Evolutionary conservation across 2,113 vertebrate genomes (phyloP).

Genomic region (Myiopsitta monachus): DNA sequence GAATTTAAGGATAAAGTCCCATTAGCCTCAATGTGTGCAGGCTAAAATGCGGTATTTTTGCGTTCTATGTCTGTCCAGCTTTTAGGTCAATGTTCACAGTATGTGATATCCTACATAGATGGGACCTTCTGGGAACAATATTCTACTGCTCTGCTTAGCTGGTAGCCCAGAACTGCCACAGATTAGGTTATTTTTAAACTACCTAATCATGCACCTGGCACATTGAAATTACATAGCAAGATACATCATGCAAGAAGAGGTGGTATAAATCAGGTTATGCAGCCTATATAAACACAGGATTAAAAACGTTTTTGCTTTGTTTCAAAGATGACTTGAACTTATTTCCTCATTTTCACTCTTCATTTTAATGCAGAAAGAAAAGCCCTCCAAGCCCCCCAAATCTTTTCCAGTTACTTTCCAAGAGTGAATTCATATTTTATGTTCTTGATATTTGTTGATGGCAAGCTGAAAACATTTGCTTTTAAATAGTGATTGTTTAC

Average conservation of each 20-base stretch:
- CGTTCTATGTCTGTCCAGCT: background rate
- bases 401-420: background rate
- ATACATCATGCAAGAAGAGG: background rate
- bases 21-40: background rate
- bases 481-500: background rate
- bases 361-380: conserved; percentile 7
- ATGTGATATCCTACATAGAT: background rate
- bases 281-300: background rate
- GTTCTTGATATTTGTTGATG: conserved; percentile 46
- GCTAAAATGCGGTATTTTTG: background rate
- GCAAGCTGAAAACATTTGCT: conserved; percentile 27
- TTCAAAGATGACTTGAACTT: conserved; percentile 24
- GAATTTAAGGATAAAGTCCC: background rate
- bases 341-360: conserved; percentile 6
- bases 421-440: background rate
- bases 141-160: background rate
- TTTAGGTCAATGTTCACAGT: fast-evolving
- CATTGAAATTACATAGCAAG: background rate
- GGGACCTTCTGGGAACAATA: background rate
- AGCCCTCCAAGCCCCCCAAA: background rate
- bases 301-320: background rate
- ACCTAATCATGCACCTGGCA: background rate
- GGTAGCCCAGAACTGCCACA: background rate
- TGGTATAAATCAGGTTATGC: background rate
- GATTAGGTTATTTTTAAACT: background rate